phyloP scores from a whole-genome alignment of 2,113 vertebrate genomes.

The Pangasianodon gigas region DNA sequence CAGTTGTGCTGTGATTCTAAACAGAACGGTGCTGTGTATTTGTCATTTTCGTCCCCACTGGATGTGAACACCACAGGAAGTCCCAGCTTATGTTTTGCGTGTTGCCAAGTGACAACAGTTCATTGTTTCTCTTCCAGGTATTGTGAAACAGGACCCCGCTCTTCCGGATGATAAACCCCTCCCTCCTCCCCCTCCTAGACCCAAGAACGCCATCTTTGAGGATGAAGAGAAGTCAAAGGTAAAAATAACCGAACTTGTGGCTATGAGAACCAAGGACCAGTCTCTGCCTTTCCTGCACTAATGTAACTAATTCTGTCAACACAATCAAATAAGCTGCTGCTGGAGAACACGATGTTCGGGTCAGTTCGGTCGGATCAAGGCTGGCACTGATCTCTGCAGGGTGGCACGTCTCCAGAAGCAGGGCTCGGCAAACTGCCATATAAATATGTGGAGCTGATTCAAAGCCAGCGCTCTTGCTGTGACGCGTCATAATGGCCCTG shows the following conservation, averaged over 20 bases:
- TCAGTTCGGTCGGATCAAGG: background rate
- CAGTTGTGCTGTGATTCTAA: background rate
- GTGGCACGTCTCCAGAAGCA: background rate
- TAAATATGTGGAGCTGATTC: background rate
- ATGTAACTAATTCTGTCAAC: background rate
- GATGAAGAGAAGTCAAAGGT: conserved; percentile 99
- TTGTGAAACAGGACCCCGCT: conserved; percentile 89
- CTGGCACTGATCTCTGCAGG: background rate
- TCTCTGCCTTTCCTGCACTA: background rate
- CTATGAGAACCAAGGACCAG: background rate
- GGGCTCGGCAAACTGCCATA: background rate
- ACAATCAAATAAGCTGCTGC: background rate
- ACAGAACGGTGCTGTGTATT: background rate
- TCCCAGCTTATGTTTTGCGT: background rate
- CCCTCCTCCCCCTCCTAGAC: conserved; percentile 79
- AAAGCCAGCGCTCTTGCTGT: background rate
- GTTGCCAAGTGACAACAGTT: conserved; percentile 32
- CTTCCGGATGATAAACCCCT: conserved; percentile 83
- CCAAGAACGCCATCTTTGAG: conserved; percentile 90
- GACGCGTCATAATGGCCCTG: no score
- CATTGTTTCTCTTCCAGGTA: conserved; percentile 77
- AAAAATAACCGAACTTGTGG: conserved; percentile 31
- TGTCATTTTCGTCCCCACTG: background rate
- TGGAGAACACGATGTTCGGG: background rate
- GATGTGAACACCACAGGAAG: background rate